These are phyloP conservation scores for Aethina tumida DNA, from an alignment of 1,140 invertebrate genomes.

Conservation along the genomic window DNA sequence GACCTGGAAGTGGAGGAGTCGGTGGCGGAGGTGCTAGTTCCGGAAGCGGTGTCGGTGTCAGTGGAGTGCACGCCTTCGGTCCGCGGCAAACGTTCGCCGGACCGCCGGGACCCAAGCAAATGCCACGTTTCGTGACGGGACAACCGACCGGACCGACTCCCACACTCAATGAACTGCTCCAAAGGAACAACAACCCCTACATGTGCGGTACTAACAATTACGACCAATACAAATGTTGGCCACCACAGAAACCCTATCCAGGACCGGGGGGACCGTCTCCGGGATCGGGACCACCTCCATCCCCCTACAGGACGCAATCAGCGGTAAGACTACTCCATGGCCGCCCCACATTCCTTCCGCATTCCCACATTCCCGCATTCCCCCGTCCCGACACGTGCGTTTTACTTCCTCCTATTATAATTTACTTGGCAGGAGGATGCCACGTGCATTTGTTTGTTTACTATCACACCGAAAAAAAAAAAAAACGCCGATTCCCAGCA, in stretches of 20 bases:
- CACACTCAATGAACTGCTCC: slow-evolving; percentile 71
- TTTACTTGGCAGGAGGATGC: slow-evolving; percentile 10
- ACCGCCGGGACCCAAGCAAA: slow-evolving; percentile 21
- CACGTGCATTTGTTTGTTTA: slow-evolving; percentile 15
- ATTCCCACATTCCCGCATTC: slow-evolving; percentile 1
- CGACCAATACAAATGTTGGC: slow-evolving; percentile 33
- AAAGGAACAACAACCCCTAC: slow-evolving; percentile 32
- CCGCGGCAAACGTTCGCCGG: slow-evolving; percentile 31
- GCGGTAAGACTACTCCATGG: slow-evolving; percentile 27
- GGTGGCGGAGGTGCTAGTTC: too few species aligned
- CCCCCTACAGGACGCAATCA: slow-evolving; percentile 31
- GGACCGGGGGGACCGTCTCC: slow-evolving; percentile 17
- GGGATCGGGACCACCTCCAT: slow-evolving; percentile 15
- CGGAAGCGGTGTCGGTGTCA: slow-evolving; percentile 12
- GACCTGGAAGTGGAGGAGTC: too few species aligned
- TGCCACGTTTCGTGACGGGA: slow-evolving; percentile 47
- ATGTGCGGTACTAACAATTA: slow-evolving; percentile 33
- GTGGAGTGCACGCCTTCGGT: slow-evolving; percentile 30
- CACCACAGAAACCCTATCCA: slow-evolving; percentile 28
- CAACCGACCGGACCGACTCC: slow-evolving; percentile 81
- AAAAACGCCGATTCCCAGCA: slow-evolving; percentile 3
- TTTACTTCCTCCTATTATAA: slow-evolving; percentile 12
- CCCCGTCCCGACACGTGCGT: slow-evolving; percentile 7
- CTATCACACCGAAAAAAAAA: slow-evolving; percentile 2
- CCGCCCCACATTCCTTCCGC: not conserved